These are phyloP conservation scores for Lucilia sericata DNA, from an alignment of 1,140 invertebrate genomes.

Conservation along the genomic window DNA sequence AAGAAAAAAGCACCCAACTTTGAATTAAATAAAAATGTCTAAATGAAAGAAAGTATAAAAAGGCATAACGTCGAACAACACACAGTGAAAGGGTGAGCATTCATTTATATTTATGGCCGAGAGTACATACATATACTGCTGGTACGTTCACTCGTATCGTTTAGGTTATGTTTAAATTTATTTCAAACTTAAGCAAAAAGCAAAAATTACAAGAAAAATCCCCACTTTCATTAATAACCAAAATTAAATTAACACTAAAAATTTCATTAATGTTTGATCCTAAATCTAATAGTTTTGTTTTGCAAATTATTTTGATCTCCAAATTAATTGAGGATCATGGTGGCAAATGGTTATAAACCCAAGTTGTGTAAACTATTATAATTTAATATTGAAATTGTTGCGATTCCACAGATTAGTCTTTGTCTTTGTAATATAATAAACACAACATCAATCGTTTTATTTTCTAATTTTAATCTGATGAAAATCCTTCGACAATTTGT, in stretches of 20 bases:
- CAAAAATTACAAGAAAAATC: not conserved
- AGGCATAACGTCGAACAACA: not conserved
- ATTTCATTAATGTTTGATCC: too few relatives aligned
- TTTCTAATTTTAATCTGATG: slow-evolving; percentile 17
- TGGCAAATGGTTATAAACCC: too few relatives aligned
- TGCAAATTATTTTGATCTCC: too few relatives aligned
- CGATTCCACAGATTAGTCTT: too few relatives aligned
- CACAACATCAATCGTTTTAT: not conserved
- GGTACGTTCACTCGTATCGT: not conserved
- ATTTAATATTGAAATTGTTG: too few relatives aligned
- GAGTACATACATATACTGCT: not conserved
- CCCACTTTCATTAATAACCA: too few relatives aligned
- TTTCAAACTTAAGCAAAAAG: not conserved
- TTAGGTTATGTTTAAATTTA: not conserved
- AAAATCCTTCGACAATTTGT: not conserved
- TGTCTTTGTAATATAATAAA: too few relatives aligned
- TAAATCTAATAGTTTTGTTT: too few relatives aligned
- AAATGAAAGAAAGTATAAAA: not conserved
- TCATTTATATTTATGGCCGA: not conserved
- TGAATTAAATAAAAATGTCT: not conserved
- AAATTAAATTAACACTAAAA: too few relatives aligned
- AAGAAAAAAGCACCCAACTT: not conserved
- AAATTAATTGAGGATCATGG: too few relatives aligned
- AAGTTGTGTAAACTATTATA: too few relatives aligned
- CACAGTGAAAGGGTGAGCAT: not conserved